These are phyloP conservation scores for Odocoileus virginianus DNA, from an alignment of 2,113 vertebrate species.

Conservation along the genomic window DNA sequence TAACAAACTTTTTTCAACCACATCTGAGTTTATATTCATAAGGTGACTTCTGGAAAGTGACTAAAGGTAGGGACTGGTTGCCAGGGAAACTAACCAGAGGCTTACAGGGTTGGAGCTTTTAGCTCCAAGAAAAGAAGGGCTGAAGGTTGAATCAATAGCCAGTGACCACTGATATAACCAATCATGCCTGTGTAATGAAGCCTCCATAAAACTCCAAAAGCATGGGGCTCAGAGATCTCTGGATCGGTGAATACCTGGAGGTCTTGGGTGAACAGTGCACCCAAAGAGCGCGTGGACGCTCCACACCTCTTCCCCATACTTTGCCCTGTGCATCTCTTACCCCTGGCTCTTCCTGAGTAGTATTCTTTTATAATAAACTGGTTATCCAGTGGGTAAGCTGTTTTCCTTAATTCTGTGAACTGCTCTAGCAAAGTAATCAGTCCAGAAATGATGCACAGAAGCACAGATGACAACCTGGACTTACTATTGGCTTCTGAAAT, in stretches of 20 bases:
- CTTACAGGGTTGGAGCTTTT: neutral
- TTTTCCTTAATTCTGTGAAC: neutral
- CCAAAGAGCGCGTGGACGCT: neutral
- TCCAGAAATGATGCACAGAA: neutral
- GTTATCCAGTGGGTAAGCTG: neutral
- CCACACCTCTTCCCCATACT: neutral
- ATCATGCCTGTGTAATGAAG: neutral
- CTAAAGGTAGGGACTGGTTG: neutral
- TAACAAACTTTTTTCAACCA: neutral
- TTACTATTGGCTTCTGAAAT: neutral
- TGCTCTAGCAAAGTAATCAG: neutral
- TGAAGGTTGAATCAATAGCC: neutral
- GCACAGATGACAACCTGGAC: neutral
- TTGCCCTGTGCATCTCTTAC: neutral
- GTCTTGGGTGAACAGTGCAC: neutral
- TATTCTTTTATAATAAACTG: neutral
- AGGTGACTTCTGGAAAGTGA: neutral
- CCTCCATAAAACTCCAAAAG: neutral
- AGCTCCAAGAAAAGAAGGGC: neutral
- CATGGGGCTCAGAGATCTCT: neutral
- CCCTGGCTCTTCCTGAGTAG: neutral
- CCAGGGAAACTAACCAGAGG: neutral
- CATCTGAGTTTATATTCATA: neutral
- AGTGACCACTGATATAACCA: neutral
- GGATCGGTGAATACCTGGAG: neutral